Conservation (phyloP, 2,888 invertebrate genomes). For the Polyommatus icarus region DNA sequence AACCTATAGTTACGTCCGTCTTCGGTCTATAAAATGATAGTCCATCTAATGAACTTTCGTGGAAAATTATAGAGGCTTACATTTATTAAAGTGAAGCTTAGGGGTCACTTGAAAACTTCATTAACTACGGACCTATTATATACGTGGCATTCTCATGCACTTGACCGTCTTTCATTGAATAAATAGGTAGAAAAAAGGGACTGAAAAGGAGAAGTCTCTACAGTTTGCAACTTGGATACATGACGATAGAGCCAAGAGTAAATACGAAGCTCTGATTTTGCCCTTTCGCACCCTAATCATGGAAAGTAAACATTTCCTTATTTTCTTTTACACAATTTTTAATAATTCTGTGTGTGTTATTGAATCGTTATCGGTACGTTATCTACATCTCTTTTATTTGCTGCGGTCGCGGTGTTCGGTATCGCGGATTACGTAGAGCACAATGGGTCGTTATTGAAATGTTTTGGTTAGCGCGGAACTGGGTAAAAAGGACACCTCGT, state of each 20-base stretch:
- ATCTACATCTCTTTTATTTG: constrained; percentile 48
- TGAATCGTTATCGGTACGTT: constrained; percentile 48
- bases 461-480: constrained; percentile 64
- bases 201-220: background rate
- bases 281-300: background rate
- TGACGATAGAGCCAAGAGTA: background rate
- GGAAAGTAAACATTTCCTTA: background rate
- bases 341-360: constrained; percentile 9
- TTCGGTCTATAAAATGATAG: too few species aligned
- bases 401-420: constrained; percentile 43
- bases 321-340: constrained; percentile 8
- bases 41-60: too few species aligned
- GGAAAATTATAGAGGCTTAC: too few species aligned
- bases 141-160: too few species aligned
- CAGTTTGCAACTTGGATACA: background rate
- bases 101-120: too few species aligned
- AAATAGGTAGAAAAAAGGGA: too few species aligned
- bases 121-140: too few species aligned
- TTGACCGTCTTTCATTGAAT: too few species aligned
- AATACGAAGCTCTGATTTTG: background rate
- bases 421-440: constrained; percentile 52
- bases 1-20: background rate
- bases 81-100: too few species aligned
- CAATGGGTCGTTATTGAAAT: constrained; percentile 66
- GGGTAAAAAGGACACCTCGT: constrained; percentile 66